These are phyloP conservation scores for Brachionus rotundiformis DNA, from an alignment of 1,140 invertebrate genomes.

Conservation along the genomic window DNA sequence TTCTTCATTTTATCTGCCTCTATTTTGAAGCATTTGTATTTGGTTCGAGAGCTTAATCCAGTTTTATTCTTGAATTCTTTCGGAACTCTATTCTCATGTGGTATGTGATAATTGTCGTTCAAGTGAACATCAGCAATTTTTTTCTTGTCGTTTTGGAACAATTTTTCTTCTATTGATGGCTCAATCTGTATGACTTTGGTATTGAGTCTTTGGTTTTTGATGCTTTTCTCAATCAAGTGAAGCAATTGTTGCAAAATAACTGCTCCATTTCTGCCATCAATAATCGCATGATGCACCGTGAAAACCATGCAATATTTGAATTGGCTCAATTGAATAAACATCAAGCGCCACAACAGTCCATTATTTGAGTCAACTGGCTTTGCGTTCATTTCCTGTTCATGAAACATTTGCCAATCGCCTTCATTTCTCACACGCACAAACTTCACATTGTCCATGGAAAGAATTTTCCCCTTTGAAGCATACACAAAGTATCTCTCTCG, in stretches of 20 bases:
- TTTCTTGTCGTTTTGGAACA: constrained; percentile 5
- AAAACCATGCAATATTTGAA: constrained; percentile 10
- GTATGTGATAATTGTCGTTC: constrained; percentile 10
- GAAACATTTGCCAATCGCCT: not conserved
- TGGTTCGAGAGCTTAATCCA: not conserved
- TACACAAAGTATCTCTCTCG: constrained; percentile 20
- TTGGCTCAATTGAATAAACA: not conserved
- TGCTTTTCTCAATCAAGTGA: not conserved
- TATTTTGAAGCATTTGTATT: constrained; percentile 19
- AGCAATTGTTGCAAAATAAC: constrained; percentile 35
- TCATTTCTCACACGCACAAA: not conserved
- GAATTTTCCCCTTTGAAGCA: not conserved
- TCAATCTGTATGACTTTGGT: not conserved
- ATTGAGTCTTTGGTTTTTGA: not conserved
- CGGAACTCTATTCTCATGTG: not conserved
- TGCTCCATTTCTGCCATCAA: constrained; percentile 10
- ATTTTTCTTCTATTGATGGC: constrained; percentile 12
- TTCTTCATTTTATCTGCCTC: not conserved
- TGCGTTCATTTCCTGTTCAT: constrained; percentile 6
- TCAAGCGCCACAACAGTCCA: not conserved
- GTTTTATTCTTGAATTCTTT: not conserved
- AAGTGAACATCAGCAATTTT: not conserved
- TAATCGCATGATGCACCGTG: constrained; percentile 16
- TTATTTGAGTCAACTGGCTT: not conserved
- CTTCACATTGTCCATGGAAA: not conserved